These are phyloP conservation scores for Apostichopus japonicus DNA, from an alignment of 35 echinoderm and acorn worm genomes.

Conservation along the genomic window DNA sequence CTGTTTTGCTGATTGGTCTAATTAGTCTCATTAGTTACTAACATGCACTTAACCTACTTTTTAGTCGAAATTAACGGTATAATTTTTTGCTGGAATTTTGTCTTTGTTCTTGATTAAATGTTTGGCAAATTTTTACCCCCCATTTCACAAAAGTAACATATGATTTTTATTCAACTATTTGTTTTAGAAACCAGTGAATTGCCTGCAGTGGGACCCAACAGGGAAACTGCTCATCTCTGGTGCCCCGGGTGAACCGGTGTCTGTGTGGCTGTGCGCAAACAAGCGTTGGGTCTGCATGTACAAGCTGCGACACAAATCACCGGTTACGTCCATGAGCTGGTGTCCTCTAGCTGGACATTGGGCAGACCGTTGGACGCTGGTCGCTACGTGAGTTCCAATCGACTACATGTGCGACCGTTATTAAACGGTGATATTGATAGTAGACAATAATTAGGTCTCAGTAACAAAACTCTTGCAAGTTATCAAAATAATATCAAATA, in stretches of 20 bases:
- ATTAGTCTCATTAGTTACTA: no score
- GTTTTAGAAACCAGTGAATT: slow-evolving; percentile 66
- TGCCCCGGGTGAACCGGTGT: slow-evolving; percentile 77
- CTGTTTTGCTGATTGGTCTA: no score
- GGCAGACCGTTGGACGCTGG: slow-evolving; percentile 52
- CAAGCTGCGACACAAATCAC: slow-evolving; percentile 71
- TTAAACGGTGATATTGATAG: neutral
- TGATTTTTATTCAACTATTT: neutral
- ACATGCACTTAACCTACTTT: neutral
- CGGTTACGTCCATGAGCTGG: slow-evolving; percentile 55
- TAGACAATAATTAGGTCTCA: no score
- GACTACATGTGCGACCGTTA: neutral
- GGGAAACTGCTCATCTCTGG: slow-evolving; percentile 86
- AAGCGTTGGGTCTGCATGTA: slow-evolving; percentile 73
- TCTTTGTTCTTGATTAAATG: neutral
- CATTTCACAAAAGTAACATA: neutral
- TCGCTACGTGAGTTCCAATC: slow-evolving; percentile 7
- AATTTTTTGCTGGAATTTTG: neutral
- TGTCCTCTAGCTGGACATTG: slow-evolving; percentile 55
- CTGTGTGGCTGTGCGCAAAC: slow-evolving; percentile 76
- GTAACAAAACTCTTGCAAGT: no score
- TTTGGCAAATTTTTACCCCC: neutral
- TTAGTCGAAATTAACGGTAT: neutral
- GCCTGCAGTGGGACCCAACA: slow-evolving; percentile 84
- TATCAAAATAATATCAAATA: no score